Evolutionary conservation across 2,888 invertebrate species (phyloP).

Genomic region (Lydus trimaculatus): DNA sequence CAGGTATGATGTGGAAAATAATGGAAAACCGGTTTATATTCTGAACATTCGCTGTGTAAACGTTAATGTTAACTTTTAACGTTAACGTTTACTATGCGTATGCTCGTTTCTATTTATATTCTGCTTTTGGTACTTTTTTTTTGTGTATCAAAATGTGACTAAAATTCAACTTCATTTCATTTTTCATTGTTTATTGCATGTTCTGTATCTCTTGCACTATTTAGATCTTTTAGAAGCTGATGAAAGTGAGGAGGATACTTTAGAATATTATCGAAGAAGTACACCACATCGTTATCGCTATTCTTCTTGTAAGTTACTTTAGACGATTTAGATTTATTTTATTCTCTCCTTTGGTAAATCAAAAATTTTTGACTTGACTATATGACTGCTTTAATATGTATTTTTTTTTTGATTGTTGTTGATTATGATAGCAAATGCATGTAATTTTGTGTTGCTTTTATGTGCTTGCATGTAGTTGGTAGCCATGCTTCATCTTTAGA

Average conservation of each 20-base stretch:
- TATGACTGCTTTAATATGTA: slow-evolving; percentile 16
- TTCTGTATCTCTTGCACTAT: slow-evolving; percentile 22
- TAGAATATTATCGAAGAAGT: slow-evolving; percentile 46
- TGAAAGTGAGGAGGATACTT: slow-evolving; percentile 59
- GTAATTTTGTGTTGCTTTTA: slow-evolving; percentile 40
- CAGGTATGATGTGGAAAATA: slow-evolving; percentile 46
- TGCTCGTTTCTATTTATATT: neutral
- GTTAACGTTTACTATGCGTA: neutral
- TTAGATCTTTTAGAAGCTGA: slow-evolving; percentile 67
- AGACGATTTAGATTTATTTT: neutral
- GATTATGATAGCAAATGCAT: slow-evolving; percentile 20
- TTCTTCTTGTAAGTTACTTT: slow-evolving; percentile 66
- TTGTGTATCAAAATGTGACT: slow-evolving; percentile 2
- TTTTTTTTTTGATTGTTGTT: slow-evolving; percentile 1
- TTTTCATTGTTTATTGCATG: slow-evolving; percentile 21
- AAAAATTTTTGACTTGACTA: slow-evolving; percentile 8
- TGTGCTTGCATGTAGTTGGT: slow-evolving; percentile 56
- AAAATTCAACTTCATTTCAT: neutral
- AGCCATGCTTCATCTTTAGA: slow-evolving; percentile 74
- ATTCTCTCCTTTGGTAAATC: slow-evolving; percentile 17
- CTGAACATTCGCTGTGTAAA: neutral
- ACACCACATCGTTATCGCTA: slow-evolving; percentile 62
- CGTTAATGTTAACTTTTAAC: neutral
- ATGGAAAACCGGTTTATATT: too few relatives aligned
- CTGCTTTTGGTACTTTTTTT: neutral